A percentile compares a stretch with the other conserved stretches of the same genome.
phyloP scores from a whole-genome alignment of 2,888 invertebrate genomes.

The Drosophila acutilabella region DNA sequence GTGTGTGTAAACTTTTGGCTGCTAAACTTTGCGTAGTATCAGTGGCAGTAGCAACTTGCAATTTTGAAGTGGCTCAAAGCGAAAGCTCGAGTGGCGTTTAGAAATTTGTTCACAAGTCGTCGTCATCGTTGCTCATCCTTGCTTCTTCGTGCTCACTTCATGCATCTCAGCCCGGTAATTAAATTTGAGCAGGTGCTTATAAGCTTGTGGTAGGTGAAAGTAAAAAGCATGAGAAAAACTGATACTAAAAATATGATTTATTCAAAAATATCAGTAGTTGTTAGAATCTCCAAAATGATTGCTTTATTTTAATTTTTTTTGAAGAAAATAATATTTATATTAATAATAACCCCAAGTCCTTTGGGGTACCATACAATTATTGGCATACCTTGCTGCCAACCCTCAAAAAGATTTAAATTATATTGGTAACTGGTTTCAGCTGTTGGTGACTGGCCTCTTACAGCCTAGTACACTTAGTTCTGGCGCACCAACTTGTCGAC shows the following conservation, averaged over 20 bases:
- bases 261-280: too few species aligned
- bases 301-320: too few species aligned
- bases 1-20: conserved; percentile 55
- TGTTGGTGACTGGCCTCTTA: too few species aligned
- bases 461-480: background rate
- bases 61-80: conserved; percentile 70
- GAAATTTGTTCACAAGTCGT: conserved; percentile 74
- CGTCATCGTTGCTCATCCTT: conserved; percentile 17
- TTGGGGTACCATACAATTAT: too few species aligned
- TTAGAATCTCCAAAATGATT: too few species aligned
- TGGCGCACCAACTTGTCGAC: conserved; percentile 2
- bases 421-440: too few species aligned
- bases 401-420: too few species aligned
- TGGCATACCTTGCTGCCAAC: too few species aligned
- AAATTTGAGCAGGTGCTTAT: background rate
- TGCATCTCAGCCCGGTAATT: background rate
- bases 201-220: background rate
- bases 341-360: too few species aligned
- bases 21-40: conserved; percentile 62
- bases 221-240: too few species aligned
- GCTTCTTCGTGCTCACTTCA: background rate
- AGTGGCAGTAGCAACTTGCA: conserved; percentile 65
- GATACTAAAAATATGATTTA: too few species aligned
- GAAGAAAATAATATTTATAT: too few species aligned
- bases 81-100: conserved; percentile 60